These are phyloP conservation scores for Lepidocolaptes lacrymiger DNA, from an alignment of 2,797 vertebrate species.

Conservation along the genomic window DNA sequence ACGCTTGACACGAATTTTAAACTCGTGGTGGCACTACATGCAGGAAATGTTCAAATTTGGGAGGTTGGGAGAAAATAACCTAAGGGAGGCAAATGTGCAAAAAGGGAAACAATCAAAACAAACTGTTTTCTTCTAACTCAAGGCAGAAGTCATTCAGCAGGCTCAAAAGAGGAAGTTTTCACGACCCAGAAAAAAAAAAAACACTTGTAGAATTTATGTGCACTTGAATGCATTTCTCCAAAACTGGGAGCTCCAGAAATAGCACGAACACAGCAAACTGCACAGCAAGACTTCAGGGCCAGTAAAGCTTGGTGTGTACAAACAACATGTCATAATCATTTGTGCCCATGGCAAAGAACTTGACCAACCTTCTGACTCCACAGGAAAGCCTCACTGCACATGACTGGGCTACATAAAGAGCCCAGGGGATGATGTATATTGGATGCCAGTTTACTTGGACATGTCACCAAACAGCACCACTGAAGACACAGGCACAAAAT, in stretches of 20 bases:
- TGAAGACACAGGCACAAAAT: background rate
- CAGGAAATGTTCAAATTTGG: background rate
- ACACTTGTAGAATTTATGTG: background rate
- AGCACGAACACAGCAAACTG: background rate
- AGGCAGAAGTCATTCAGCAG: background rate
- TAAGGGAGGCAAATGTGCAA: background rate
- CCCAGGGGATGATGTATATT: background rate
- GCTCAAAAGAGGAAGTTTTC: background rate
- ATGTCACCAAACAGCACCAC: background rate
- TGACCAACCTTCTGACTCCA: background rate
- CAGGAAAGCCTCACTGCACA: background rate
- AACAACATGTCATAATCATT: background rate
- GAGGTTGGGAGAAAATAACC: background rate
- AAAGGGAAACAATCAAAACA: conserved; percentile 27
- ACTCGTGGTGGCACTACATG: background rate
- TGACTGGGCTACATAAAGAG: background rate
- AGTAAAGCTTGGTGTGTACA: background rate
- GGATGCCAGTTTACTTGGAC: background rate
- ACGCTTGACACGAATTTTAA: background rate
- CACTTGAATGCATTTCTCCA: background rate
- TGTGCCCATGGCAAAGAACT: background rate
- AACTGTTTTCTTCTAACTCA: background rate
- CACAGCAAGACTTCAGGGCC: background rate
- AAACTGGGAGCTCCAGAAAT: background rate
- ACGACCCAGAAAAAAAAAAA: background rate